Conservation (phyloP, 2,888 invertebrate species). For the Melieria omissa region DNA sequence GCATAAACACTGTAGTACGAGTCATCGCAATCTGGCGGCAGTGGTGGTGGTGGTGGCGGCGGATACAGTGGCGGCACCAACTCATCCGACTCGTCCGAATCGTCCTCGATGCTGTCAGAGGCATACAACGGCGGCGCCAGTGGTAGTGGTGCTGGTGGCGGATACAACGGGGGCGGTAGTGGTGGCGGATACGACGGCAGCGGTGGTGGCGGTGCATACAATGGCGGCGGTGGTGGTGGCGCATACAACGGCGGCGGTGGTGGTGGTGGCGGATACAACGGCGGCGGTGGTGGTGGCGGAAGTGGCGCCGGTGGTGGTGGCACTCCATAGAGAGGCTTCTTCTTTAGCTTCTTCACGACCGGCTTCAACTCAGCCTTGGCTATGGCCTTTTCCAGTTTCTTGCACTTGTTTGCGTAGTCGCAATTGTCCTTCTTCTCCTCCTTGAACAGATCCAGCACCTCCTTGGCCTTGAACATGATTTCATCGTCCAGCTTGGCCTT, state of each 20-base stretch:
- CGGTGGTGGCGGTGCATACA: neutral
- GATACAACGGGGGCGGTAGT: neutral
- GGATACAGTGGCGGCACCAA: too few relatives aligned
- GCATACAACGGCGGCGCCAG: neutral
- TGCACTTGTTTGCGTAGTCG: slow-evolving; percentile 4
- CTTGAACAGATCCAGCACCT: slow-evolving; percentile 7
- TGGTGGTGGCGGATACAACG: neutral
- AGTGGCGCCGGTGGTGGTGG: neutral
- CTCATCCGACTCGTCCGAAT: too few relatives aligned
- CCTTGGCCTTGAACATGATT: neutral
- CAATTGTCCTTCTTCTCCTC: slow-evolving; percentile 13
- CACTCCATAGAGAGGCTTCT: neutral
- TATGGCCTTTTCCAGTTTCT: neutral
- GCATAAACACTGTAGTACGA: neutral
- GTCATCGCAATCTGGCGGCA: neutral
- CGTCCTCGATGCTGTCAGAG: neutral
- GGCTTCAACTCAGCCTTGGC: neutral
- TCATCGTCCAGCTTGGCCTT: slow-evolving; percentile 5
- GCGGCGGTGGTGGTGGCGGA: neutral
- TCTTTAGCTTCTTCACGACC: neutral
- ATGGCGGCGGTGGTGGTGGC: neutral
- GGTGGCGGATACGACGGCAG: neutral
- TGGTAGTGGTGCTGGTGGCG: neutral
- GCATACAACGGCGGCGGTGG: neutral
- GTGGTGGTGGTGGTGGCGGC: neutral